phyloP scores from a whole-genome alignment of 2,113 vertebrate genomes.

The Pleuronectes platessa region DNA sequence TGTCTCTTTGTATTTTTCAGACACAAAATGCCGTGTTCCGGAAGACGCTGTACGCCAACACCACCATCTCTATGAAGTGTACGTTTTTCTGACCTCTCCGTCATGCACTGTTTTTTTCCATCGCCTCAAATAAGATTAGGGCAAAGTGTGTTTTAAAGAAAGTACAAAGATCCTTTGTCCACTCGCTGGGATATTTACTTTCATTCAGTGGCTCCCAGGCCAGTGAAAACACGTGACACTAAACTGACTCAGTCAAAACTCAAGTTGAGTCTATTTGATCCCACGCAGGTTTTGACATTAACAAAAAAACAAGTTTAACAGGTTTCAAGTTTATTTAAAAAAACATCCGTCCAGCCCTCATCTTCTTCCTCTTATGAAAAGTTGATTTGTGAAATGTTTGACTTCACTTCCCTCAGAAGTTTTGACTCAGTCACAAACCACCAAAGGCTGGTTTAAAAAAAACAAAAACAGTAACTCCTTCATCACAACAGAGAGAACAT shows the following conservation, averaged over 20 bases:
- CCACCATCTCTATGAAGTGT: constrained; percentile 82
- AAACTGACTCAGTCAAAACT: neutral
- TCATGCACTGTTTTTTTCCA: neutral
- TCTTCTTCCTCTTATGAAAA: neutral
- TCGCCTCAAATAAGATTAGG: neutral
- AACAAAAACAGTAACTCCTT: neutral
- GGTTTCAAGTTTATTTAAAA: neutral
- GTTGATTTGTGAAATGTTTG: neutral
- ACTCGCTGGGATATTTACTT: neutral
- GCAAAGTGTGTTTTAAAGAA: neutral
- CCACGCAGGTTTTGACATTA: neutral
- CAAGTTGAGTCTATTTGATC: neutral
- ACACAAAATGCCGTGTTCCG: constrained; percentile 72
- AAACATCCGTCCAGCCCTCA: neutral
- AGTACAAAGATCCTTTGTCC: neutral
- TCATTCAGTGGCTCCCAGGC: neutral
- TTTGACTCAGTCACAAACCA: neutral
- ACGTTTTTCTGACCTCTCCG: constrained; percentile 41
- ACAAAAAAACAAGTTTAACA: no score
- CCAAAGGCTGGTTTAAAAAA: neutral
- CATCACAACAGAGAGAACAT: no score
- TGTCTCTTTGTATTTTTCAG: constrained; percentile 62
- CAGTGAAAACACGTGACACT: neutral
- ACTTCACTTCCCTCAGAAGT: neutral
- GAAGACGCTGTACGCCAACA: constrained; percentile 82